Base-by-base conservation (phyloP, 2,113 vertebrate genomes). In the Columbina picui region DNA sequence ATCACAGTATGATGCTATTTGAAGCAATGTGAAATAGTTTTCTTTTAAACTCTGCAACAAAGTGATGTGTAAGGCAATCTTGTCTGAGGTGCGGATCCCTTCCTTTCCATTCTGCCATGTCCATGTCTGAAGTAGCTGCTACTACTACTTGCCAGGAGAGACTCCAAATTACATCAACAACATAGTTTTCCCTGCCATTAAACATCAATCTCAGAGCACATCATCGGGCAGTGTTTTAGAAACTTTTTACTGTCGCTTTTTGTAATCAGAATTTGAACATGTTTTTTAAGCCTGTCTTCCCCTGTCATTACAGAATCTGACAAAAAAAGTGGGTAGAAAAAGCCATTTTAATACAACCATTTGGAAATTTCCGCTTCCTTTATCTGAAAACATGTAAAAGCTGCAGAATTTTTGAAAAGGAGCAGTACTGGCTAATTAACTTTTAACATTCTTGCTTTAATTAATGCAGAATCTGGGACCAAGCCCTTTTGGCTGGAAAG, bases 281-380 rank as follows among this genome's bases (percentile, higher is more conserved):
- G 14, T 36, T 64, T 78, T 63, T 19, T 4, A 1, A 2, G 5
- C 5, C 0, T 3, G 0, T 45, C 22, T 73, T 75, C 11, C 53
- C 32, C 49, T 79, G 0, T 39, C 16, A 22, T 55, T 65, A 71
- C 7, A 84, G 52, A 87, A 78, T 20, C 30, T 84, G 70, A 73
- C n/a, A 78, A 36, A 89, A 89, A 84, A 91, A 84, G 4, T 12
- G 25, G 6, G 47, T 59, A 22, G 56, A 55, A 76, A 76, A 79
- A 78, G 14, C 7, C 2, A 4, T 53, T 91, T 56, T 39, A 75
- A 8, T 26, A 16, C 3, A 81, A 43, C 6, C 8, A 12, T 45
- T 70, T 81, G 43, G 41, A 91, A 86, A 61, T 60, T 68, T 87
- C 21, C 7, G 26, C 10, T 14, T 80, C 11, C 10, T 11, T 73